phyloP scores from a whole-genome alignment of 2,113 vertebrate genomes.

The Lophotis ruficrista region DNA sequence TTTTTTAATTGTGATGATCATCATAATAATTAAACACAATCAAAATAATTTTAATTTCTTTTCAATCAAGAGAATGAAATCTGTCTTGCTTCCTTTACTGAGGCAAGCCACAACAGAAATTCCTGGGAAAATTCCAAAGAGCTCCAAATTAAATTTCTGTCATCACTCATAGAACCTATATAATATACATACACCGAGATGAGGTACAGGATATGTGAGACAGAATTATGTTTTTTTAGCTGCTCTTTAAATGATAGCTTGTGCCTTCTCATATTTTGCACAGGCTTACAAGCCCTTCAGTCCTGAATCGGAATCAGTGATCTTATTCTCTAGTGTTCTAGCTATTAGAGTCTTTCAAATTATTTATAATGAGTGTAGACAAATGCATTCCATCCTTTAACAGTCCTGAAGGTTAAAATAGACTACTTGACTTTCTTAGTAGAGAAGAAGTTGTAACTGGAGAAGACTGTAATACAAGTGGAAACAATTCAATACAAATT shows the following conservation, averaged over 20 bases:
- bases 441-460: neutral
- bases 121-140: neutral
- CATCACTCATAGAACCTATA: neutral
- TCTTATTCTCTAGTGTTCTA: neutral
- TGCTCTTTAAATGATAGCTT: neutral
- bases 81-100: constrained; percentile 23
- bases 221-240: neutral
- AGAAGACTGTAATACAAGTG: neutral
- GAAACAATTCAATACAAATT: neutral
- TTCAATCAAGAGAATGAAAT: neutral
- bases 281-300: neutral
- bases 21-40: neutral
- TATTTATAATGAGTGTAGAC: neutral
- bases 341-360: neutral
- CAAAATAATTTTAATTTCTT: constrained; percentile 10
- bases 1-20: neutral
- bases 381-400: neutral
- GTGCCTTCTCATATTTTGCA: neutral
- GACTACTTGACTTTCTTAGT: neutral
- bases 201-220: constrained; percentile 11
- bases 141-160: neutral
- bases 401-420: neutral
- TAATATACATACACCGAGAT: neutral
- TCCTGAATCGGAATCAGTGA: neutral
- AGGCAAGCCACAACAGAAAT: neutral